Conservation (phyloP, 2,113 vertebrate genomes). For the Prietella phreatophila region DNA sequence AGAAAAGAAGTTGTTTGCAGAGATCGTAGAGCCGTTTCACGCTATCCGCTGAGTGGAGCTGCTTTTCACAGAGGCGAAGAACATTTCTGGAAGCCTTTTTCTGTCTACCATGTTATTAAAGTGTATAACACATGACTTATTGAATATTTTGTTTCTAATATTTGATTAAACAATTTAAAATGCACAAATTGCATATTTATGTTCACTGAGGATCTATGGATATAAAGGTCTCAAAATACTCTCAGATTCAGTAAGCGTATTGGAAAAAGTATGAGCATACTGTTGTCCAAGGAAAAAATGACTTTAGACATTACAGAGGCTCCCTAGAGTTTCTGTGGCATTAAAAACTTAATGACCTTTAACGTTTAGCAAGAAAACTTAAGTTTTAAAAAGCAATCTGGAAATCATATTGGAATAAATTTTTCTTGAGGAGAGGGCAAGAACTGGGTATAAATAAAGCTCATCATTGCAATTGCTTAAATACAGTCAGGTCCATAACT, state of each 20-base stretch:
- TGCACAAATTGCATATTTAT: not conserved
- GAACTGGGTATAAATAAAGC: not conserved
- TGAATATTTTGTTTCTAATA: slow-evolving; percentile 28
- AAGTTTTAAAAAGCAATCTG: not conserved
- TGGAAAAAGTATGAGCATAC: not conserved
- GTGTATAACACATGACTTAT: slow-evolving; percentile 26
- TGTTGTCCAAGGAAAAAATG: not conserved
- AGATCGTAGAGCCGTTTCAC: slow-evolving; percentile 80
- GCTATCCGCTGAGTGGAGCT: slow-evolving; percentile 79
- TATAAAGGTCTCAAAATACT: not conserved
- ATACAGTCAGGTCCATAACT: no score
- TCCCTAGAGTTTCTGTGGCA: not conserved
- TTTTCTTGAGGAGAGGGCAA: not conserved
- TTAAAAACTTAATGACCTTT: not conserved
- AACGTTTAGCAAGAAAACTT: not conserved
- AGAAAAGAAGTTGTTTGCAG: slow-evolving; percentile 80
- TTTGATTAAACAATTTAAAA: slow-evolving; percentile 49
- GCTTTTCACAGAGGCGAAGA: not conserved
- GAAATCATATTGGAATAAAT: not conserved
- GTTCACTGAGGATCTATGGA: not conserved
- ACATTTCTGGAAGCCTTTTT: slow-evolving; percentile 3
- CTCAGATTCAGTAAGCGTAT: not conserved
- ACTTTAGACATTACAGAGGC: not conserved
- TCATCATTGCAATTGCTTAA: not conserved
- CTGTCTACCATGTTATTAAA: slow-evolving; percentile 11